Percentiles rank a stretch among this genome's conserved stretches.
Conservation (phyloP, 2,797 vertebrate species). For the Sebastes minor region DNA sequence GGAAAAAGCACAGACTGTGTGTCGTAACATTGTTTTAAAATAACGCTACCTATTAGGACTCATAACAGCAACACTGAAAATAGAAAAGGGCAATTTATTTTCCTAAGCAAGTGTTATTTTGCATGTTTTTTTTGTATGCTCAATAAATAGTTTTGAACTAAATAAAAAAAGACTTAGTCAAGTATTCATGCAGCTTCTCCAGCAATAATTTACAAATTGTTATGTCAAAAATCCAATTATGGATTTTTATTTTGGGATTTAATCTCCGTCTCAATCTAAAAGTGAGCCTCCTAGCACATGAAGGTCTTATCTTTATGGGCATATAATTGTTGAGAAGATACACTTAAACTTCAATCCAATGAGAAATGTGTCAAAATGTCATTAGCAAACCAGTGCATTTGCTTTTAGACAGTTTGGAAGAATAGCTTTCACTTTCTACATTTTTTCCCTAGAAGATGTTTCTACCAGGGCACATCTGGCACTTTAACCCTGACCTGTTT, state of each 20-base stretch:
- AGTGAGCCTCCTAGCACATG: background rate
- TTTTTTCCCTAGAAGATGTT: background rate
- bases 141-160: background rate
- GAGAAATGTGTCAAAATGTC: background rate
- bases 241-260: background rate
- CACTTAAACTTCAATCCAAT: background rate
- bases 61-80: background rate
- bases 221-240: background rate
- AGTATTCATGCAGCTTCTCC: background rate
- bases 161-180: background rate
- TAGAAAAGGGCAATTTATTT: background rate
- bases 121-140: background rate
- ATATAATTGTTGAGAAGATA: too few relatives aligned
- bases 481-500: background rate
- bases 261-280: background rate
- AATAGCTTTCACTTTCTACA: background rate
- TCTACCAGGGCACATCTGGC: background rate
- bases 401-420: background rate
- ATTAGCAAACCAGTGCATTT: background rate
- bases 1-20: background rate
- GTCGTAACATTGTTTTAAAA: background rate
- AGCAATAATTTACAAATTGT: background rate
- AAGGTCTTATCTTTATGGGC: background rate
- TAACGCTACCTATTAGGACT: background rate
- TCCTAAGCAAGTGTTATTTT: background rate